Evolutionary conservation across 1,140 invertebrate species (phyloP).

Genomic region (Nymphalis io): DNA sequence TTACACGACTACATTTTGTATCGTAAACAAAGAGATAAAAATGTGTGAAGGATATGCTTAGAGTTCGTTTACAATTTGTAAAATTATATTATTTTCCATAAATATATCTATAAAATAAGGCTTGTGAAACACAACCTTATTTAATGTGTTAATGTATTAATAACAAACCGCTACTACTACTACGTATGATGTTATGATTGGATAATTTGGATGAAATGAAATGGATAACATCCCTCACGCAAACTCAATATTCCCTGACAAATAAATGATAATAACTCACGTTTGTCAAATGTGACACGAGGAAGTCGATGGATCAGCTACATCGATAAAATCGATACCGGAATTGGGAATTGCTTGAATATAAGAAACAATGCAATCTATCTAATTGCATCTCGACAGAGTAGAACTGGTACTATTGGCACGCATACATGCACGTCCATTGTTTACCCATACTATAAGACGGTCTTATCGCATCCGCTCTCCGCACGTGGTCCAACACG

Average conservation of each 20-base stretch:
- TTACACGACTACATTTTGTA: background rate
- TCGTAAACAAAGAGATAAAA: background rate
- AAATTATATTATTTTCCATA: background rate
- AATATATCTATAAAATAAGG: too few relatives aligned
- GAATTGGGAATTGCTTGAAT: conserved; percentile 42
- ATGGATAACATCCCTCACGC: conserved; percentile 24
- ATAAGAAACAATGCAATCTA: conserved; percentile 49
- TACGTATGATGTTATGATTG: background rate
- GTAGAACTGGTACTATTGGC: conserved; percentile 42
- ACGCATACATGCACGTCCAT: conserved; percentile 32
- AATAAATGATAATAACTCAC: conserved; percentile 29
- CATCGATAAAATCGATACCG: conserved; percentile 47
- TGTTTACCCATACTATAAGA: conserved; percentile 26
- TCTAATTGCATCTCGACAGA: conserved; percentile 44
- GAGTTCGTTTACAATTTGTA: background rate
- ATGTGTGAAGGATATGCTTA: background rate
- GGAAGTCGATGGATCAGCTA: conserved; percentile 47
- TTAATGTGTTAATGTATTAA: background rate
- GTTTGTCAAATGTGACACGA: conserved; percentile 42
- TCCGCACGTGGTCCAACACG: conserved; percentile 51
- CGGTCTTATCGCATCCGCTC: conserved; percentile 44
- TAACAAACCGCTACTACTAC: conserved; percentile 7
- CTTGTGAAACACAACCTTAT: background rate
- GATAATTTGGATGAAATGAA: background rate
- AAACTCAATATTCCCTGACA: conserved; percentile 37